Base-by-base conservation (phyloP, 2,888 invertebrate species). In the Volucella bombylans region DNA sequence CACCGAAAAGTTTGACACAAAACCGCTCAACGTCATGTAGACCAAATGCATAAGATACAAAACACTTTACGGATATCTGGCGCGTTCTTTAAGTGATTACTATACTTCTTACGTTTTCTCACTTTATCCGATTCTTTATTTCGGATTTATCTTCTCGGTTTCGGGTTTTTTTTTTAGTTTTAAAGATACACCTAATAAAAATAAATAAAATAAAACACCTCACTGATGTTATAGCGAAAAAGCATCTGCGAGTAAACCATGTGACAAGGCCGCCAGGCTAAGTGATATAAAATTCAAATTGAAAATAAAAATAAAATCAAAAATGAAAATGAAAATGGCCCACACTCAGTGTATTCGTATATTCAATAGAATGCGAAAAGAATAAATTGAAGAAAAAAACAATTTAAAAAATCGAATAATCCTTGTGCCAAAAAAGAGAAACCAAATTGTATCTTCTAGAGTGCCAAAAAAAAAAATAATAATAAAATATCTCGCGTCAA, bases 381-480 rank as follows among this genome's bases (percentile, higher is more conserved):
- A 49, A 49, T 14, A 49, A 49, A 49, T 8, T 14, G 0, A 49
- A n/a, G 52, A 62, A 43, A 49, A 82, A 71, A 71, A 64, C 47
- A 68, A 54, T 72, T 72, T 54, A 82, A 64, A 78, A 59, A 64
- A 50, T 49, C 65, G 59, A 67, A 65, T 67, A 80, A 80, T 83
- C 80, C 83, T 83, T 83, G 83, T 83, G 83, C 83, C 83, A 83
- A 83, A 82, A 82, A 82, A 83, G 71, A 62, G 59, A 50, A 72
- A 72, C 67, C 47, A 67, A 72, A 62, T 23, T 55, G 54, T 78
- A 76, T 80, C 43, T n/a, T 83, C 31, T 64, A 39, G 65, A 76
- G 83, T 83, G 83, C 83, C 83, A 80, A 83, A 31, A 31, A 78
- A 49, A 73, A 50, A 55, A 69, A 64, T 69, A 49, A 59, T 45